phyloP scores from a whole-genome alignment of 2,888 invertebrate genomes.

The Athalia circularis region DNA sequence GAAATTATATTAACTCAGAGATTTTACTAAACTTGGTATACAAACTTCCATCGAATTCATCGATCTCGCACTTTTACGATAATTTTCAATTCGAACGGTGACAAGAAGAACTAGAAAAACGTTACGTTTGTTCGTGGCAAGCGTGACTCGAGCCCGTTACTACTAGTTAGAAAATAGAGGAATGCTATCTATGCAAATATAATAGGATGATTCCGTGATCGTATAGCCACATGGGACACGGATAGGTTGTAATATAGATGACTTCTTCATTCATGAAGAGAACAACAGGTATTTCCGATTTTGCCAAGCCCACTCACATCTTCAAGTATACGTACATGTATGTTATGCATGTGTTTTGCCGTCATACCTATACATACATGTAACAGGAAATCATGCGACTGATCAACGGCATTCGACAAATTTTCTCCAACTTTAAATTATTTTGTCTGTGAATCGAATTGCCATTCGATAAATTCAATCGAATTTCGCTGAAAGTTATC shows the following conservation, averaged over 20 bases:
- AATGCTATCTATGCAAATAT: constrained; percentile 56
- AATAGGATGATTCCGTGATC: constrained; percentile 49
- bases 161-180: constrained; percentile 10
- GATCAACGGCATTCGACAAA: no score
- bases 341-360: neutral
- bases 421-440: no score
- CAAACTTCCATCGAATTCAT: no score
- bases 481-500: no score
- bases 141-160: constrained; percentile 19
- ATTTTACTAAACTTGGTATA: no score
- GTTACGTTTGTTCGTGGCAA: neutral
- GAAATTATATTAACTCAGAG: no score
- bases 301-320: constrained; percentile 38
- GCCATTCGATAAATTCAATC: no score
- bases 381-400: no score
- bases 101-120: neutral
- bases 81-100: no score
- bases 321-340: constrained; percentile 1
- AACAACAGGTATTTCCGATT: constrained; percentile 67
- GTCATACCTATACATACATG: no score
- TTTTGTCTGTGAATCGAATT: no score
- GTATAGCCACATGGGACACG: constrained; percentile 44
- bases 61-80: no score
- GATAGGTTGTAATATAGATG: constrained; percentile 40
- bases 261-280: constrained; percentile 47